Conservation (phyloP, 2,113 vertebrate species). For the Arothron firmamentum region DNA sequence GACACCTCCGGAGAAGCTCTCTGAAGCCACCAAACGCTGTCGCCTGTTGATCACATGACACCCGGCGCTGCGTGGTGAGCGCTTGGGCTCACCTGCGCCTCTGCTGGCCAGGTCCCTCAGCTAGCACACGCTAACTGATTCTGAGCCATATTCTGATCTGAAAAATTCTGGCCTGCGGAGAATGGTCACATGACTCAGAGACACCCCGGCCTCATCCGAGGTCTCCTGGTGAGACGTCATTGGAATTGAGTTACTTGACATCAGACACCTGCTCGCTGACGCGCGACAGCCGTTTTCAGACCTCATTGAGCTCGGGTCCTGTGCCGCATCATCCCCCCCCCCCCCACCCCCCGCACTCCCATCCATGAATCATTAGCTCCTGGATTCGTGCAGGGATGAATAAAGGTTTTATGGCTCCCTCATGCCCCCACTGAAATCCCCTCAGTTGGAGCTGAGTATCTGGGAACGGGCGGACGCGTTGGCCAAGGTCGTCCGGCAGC, state of each 20-base stretch:
- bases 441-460: conserved; percentile 58
- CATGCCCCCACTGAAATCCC: conserved; percentile 53
- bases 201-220: conserved; percentile 33
- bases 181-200: conserved; percentile 33
- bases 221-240: conserved; percentile 57
- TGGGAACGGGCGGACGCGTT: conserved; percentile 59
- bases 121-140: no score
- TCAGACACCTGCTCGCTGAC: conserved; percentile 63
- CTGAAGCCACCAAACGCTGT: neutral
- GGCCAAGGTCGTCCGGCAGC: conserved; percentile 63
- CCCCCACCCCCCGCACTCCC: conserved; percentile 37
- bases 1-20: neutral
- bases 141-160: no score
- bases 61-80: no score
- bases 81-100: no score
- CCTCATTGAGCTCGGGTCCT: conserved; percentile 66
- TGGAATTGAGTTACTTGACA: conserved; percentile 70
- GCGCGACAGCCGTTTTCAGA: conserved; percentile 73
- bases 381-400: conserved; percentile 62
- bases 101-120: no score
- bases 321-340: conserved; percentile 28
- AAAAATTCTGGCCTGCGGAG: no score
- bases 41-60: no score
- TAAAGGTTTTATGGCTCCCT: conserved; percentile 66
- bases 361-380: conserved; percentile 72